Evolutionary conservation across 2,888 invertebrate species (phyloP).

Genomic region (Myopa testacea): DNA sequence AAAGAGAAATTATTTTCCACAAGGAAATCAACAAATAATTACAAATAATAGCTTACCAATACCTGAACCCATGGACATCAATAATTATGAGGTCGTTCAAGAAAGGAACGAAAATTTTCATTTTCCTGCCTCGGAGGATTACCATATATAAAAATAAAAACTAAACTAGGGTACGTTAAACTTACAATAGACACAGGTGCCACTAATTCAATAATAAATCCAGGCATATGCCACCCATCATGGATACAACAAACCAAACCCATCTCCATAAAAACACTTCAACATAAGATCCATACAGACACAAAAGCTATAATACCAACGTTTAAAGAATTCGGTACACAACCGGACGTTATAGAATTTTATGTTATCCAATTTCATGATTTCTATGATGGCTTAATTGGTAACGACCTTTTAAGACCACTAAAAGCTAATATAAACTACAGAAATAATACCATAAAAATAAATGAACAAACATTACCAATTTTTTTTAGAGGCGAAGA

Average conservation of each 20-base stretch:
- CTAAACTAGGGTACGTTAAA: constrained; percentile 38
- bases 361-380: constrained; percentile 39
- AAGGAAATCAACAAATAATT: background rate
- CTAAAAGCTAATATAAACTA: constrained; percentile 34
- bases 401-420: constrained; percentile 38
- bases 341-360: constrained; percentile 33
- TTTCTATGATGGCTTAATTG: constrained; percentile 41
- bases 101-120: constrained; percentile 34
- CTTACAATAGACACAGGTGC: constrained; percentile 42
- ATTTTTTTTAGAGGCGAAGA: background rate
- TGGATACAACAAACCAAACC: constrained; percentile 23
- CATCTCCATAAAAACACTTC: constrained; percentile 36
- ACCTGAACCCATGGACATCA: constrained; percentile 44
- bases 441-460: constrained; percentile 24
- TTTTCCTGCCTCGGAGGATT: constrained; percentile 38
- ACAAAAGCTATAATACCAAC: constrained; percentile 36
- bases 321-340: constrained; percentile 38
- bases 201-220: constrained; percentile 40
- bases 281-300: constrained; percentile 31
- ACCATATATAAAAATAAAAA: constrained; percentile 42
- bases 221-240: constrained; percentile 38
- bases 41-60: background rate
- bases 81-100: constrained; percentile 16
- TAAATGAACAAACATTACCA: constrained; percentile 25
- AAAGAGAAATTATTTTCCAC: background rate